Evolutionary conservation across 2,113 vertebrate species (phyloP).

Genomic region (Crypturellus undulatus): DNA sequence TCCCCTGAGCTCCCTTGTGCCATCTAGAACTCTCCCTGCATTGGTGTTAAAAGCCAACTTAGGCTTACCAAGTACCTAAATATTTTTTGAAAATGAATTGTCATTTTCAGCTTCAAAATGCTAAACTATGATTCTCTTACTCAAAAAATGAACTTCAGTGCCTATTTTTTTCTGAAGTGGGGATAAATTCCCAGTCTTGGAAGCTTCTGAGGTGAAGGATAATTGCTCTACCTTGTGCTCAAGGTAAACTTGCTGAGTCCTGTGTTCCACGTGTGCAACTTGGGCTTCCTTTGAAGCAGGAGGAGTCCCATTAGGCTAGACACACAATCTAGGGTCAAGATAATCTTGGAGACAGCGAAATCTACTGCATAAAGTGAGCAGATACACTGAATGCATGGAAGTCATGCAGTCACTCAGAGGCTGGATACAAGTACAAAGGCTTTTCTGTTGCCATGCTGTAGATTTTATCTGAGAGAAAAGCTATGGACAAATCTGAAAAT

Average conservation of each 20-base stretch:
- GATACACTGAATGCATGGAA: not conserved
- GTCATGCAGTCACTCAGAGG: not conserved
- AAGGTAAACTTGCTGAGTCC: not conserved
- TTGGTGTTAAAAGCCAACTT: not conserved
- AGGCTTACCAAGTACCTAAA: not conserved
- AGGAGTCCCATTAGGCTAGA: not conserved
- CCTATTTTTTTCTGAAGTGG: not conserved
- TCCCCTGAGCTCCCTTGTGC: not conserved
- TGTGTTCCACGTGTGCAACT: not conserved
- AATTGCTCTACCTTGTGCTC: too few species aligned
- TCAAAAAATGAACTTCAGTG: not conserved
- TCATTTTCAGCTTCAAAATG: not conserved
- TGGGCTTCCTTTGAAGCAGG: not conserved
- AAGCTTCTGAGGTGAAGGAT: not conserved
- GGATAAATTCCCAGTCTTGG: not conserved
- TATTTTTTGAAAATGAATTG: not conserved
- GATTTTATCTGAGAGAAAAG: not conserved
- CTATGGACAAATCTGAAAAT: not conserved
- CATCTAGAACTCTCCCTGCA: not conserved
- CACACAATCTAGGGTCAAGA: not conserved
- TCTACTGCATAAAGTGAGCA: not conserved
- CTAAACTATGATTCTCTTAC: not conserved
- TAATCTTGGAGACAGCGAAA: not conserved
- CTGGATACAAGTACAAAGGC: not conserved
- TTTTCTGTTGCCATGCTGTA: not conserved